Conservation (phyloP, 1,140 invertebrate genomes). For the Steinernema khuongi region DNA sequence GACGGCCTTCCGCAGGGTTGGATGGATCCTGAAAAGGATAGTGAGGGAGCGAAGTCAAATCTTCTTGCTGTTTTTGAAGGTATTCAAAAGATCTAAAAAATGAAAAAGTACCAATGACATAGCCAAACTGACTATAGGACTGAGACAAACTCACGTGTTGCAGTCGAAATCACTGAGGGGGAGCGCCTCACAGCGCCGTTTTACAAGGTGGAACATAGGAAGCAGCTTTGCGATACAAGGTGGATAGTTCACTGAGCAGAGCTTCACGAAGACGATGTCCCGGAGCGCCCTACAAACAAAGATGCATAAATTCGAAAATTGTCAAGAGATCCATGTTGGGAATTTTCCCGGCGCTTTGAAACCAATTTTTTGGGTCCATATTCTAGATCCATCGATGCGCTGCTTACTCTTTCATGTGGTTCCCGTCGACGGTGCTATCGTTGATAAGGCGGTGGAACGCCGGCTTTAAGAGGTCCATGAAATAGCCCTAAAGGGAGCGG, state of each 20-base stretch:
- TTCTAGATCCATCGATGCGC: neutral
- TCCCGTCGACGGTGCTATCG: constrained; percentile 5
- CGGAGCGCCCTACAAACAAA: neutral
- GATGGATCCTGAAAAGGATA: neutral
- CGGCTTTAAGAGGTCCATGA: neutral
- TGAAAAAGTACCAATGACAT: too few species aligned
- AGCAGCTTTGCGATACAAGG: neutral
- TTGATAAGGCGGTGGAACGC: constrained; percentile 9
- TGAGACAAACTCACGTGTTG: neutral
- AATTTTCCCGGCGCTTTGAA: too few species aligned
- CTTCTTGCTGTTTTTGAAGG: too few species aligned
- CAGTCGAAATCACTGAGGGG: neutral
- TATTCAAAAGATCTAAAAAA: too few species aligned
- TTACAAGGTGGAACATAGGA: neutral
- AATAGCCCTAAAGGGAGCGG: neutral
- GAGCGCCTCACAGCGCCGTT: neutral
- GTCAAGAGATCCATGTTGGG: too few species aligned
- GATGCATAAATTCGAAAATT: too few species aligned
- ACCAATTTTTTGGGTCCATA: too few species aligned
- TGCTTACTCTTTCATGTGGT: constrained; percentile 5
- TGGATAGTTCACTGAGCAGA: constrained; percentile 2
- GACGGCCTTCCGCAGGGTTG: neutral
- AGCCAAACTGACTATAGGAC: too few species aligned
- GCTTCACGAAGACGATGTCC: constrained; percentile 9
- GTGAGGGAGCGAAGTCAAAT: neutral